Evolutionary conservation across 2,797 vertebrate genomes (phyloP), one percentile per base, ranked within the genome.

Genomic region (Schizopygopsis malacanthus): DNA sequence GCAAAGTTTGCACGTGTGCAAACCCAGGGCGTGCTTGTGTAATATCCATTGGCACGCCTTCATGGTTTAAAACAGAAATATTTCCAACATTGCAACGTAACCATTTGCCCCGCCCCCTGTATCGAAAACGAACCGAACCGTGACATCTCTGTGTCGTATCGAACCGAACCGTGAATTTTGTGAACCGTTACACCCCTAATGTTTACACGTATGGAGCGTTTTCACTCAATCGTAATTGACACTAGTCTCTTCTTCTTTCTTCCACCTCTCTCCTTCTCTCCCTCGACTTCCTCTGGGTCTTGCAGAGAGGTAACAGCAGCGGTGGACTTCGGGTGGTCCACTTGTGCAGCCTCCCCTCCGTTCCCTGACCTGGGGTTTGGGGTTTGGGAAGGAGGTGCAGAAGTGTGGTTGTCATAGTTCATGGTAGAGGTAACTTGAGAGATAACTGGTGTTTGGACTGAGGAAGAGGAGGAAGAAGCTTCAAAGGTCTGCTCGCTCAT

Each of bases 381-480:
- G 95, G 96, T 94, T 95, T 96, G 88, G 93, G 96, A 94, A 94
- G 96, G 96, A 92, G 96, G 95, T 89, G 96, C 95, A 94, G 96
- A 95, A 90, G 95, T 95, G 93, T 92, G 96, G 94, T 92, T 95
- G 93, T 98, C 97, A 67, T 97, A 99, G 95, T 98, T 97, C 95
- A 98, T 98, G 91, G 98, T 99, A 59, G 98, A 99, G 52, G 98
- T 99, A 91, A 99, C 98, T 96, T 99, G 98, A 87, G 98, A 99
- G 95, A 99, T 99, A 92, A 99, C 98, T 87, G 98, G 97, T 95
- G 97, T 97, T 95, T 99, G 98, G 92, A 99, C 96, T 93, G 98
- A 98, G 93, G 97, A 97, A 95, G 94, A 94, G 89, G 94, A 93
- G 3, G 94, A 91, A 90, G 94, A 72, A 56, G 83, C 83, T 85